Conservation (phyloP, 2,113 vertebrate species). For the Sprattus sprattus region DNA sequence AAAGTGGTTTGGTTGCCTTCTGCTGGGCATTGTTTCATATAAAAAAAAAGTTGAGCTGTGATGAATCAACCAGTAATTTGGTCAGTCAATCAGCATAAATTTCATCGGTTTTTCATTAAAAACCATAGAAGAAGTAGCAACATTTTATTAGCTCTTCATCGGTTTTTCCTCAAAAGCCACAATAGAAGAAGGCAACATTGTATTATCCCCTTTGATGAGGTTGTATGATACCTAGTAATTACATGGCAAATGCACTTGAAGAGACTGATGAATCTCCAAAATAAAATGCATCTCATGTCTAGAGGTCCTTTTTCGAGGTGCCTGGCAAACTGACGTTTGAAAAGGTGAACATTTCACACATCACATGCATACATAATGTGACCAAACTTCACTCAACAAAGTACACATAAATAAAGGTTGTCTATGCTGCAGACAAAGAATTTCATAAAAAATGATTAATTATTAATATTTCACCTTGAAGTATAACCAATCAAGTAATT, state of each 20-base stretch:
- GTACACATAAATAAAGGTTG: neutral
- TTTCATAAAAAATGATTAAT: neutral
- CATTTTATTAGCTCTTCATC: neutral
- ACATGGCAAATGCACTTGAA: neutral
- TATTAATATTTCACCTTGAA: neutral
- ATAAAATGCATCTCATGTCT: neutral
- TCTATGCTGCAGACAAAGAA: neutral
- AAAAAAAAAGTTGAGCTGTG: neutral
- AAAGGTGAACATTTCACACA: constrained; percentile 10
- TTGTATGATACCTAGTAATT: neutral
- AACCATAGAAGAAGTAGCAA: no score
- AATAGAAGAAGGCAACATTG: neutral
- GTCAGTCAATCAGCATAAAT: no score
- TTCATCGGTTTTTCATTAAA: no score
- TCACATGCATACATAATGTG: neutral
- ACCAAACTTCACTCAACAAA: neutral
- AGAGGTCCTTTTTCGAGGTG: neutral
- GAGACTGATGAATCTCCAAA: neutral
- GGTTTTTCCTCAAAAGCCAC: neutral
- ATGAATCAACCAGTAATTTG: no score
- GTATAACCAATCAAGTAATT: neutral
- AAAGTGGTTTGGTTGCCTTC: neutral
- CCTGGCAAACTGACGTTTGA: neutral
- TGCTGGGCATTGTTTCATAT: neutral
- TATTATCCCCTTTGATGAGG: neutral